Conservation (phyloP, 2,888 invertebrate genomes). For the Lasioglossum zephyrum region DNA sequence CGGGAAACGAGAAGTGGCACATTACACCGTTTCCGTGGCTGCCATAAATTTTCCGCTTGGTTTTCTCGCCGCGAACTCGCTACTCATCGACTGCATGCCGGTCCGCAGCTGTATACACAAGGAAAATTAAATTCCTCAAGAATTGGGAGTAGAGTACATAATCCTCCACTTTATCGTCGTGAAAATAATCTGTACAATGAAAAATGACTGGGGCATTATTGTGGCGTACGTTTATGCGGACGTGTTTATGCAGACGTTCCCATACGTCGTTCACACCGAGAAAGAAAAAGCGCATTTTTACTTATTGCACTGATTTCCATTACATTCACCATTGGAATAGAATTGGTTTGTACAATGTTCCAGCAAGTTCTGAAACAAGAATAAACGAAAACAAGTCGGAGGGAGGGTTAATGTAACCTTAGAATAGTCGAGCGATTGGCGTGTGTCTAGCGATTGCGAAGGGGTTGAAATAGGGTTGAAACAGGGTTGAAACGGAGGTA, state of each 20-base stretch:
- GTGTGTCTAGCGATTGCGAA: not conserved
- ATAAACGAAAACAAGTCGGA: not conserved
- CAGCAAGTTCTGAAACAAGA: not conserved
- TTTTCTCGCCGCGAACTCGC: not conserved
- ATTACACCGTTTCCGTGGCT: constrained; percentile 3
- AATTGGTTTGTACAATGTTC: too few relatives aligned
- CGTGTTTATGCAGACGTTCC: too few relatives aligned
- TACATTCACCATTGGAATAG: too few relatives aligned
- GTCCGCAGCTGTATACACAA: not conserved
- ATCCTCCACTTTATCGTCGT: not conserved
- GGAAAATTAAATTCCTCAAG: not conserved
- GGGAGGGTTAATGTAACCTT: not conserved
- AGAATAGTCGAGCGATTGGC: not conserved
- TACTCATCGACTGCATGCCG: not conserved
- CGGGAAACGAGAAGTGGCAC: not conserved
- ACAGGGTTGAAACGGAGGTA: too few relatives aligned
- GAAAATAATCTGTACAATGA: not conserved
- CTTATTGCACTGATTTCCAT: too few relatives aligned
- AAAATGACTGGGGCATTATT: not conserved
- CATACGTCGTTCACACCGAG: too few relatives aligned
- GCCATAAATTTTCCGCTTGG: not conserved
- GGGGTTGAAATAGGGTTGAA: not conserved
- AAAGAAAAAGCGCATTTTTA: too few relatives aligned
- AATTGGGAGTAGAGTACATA: not conserved
- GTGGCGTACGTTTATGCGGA: not conserved